Evolutionary conservation across 2,797 vertebrate genomes (phyloP).

Genomic region (Xyrichtys novacula): DNA sequence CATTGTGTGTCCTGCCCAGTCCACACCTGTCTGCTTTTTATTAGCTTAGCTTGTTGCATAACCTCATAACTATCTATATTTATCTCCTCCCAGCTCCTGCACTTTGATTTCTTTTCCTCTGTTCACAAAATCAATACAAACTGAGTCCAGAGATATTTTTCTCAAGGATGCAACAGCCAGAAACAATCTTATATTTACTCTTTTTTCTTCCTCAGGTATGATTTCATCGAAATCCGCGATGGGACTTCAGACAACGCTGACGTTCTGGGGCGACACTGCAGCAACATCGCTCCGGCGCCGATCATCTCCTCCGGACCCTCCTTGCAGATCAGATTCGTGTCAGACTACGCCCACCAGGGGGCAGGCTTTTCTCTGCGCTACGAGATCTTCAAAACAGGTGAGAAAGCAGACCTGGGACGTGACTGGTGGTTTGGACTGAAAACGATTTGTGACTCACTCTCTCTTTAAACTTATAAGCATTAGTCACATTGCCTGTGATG

Average conservation of each 20-base stretch:
- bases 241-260: slow-evolving; percentile 91
- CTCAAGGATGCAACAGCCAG: not conserved
- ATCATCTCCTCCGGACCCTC: slow-evolving; percentile 95
- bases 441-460: too few species aligned
- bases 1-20: slow-evolving; percentile 37
- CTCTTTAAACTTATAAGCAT: too few species aligned
- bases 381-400: slow-evolving; percentile 98
- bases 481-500: too few species aligned
- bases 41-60: slow-evolving; percentile 56
- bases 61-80: slow-evolving; percentile 51
- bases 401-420: slow-evolving; percentile 49
- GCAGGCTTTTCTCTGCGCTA: slow-evolving; percentile 98
- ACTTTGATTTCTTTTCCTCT: slow-evolving; percentile 24
- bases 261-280: slow-evolving; percentile 96
- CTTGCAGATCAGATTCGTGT: slow-evolving; percentile 94
- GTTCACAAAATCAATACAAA: slow-evolving; percentile 7
- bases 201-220: slow-evolving; percentile 85
- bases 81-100: not conserved
- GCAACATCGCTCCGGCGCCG: slow-evolving; percentile 96
- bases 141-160: not conserved
- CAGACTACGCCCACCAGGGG: slow-evolving; percentile 96
- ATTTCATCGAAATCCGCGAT: slow-evolving; percentile 97
- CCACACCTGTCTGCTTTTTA: slow-evolving; percentile 71
- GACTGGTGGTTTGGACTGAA: too few species aligned
- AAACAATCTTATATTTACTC: not conserved